These are phyloP conservation scores for Darevskia nairensis DNA, from an alignment of 2,797 vertebrate species.

Conservation along the genomic window DNA sequence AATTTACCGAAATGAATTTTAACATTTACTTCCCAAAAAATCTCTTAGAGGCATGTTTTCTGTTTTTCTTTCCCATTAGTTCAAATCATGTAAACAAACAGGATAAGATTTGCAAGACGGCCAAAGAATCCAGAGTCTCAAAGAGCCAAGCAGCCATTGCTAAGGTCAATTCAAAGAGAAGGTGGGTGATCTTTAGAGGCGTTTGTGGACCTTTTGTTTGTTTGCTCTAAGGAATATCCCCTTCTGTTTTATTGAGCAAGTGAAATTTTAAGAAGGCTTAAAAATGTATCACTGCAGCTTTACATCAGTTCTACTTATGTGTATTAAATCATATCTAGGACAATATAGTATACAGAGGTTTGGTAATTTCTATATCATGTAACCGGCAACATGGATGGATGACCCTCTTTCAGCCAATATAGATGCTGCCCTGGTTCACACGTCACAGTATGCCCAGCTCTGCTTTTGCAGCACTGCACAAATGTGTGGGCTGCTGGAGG, in stretches of 20 bases:
- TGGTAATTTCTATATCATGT: neutral
- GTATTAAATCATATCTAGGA: too few species aligned
- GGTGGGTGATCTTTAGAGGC: neutral
- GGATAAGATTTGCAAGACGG: neutral
- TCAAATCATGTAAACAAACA: neutral
- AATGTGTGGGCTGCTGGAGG: too few species aligned
- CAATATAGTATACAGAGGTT: neutral
- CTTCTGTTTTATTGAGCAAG: neutral
- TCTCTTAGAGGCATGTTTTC: neutral
- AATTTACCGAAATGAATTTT: neutral
- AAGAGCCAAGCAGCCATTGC: constrained; percentile 63
- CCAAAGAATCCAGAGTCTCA: constrained; percentile 46
- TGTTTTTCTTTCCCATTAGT: neutral
- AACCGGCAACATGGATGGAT: neutral
- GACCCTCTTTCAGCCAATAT: neutral
- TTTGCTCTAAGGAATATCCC: neutral
- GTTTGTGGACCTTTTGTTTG: neutral
- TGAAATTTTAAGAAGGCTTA: too few species aligned
- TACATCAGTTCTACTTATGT: too few species aligned
- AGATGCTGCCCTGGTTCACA: neutral
- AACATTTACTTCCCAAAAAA: neutral
- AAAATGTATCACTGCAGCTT: too few species aligned
- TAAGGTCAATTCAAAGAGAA: constrained; percentile 40
- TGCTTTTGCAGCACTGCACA: too few species aligned
- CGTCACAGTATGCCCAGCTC: too few species aligned